A percentile compares a stretch with the other conserved stretches of the same genome.
phyloP scores from a whole-genome alignment of 2,113 vertebrate genomes.

The Hydrolagus affinis region DNA sequence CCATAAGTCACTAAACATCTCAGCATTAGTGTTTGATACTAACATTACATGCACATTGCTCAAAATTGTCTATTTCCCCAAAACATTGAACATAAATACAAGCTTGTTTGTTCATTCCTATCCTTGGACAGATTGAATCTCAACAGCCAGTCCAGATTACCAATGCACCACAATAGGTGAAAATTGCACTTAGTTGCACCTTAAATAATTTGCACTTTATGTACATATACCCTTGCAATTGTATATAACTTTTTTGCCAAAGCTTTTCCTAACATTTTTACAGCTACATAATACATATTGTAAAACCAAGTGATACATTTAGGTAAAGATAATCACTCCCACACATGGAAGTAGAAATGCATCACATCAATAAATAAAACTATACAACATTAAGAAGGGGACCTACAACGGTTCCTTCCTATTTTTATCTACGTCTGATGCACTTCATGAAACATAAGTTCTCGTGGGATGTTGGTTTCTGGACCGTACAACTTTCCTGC shows the following conservation, averaged over 20 bases:
- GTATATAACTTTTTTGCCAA: neutral
- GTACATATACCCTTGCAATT: slow-evolving; percentile 13
- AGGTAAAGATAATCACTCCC: slow-evolving; percentile 14
- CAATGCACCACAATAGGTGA: slow-evolving; percentile 23
- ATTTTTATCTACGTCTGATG: slow-evolving; percentile 68
- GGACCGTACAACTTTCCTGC: slow-evolving; percentile 69
- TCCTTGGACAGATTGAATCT: neutral
- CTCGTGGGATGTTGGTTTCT: slow-evolving; percentile 77
- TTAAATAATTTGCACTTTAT: slow-evolving; percentile 32
- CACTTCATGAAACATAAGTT: slow-evolving; percentile 84
- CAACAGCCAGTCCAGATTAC: slow-evolving; percentile 9
- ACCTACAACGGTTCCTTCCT: slow-evolving; percentile 25
- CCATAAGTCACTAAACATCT: neutral
- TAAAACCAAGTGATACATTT: slow-evolving; percentile 28
- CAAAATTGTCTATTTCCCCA: neutral
- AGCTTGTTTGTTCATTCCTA: neutral
- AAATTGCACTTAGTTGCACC: slow-evolving; percentile 40
- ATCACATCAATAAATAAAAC: slow-evolving; percentile 29
- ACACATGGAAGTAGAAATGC: slow-evolving; percentile 8
- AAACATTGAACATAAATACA: neutral
- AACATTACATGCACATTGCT: neutral
- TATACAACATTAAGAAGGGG: slow-evolving; percentile 28
- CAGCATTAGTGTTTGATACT: slow-evolving; percentile 20
- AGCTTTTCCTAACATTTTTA: neutral
- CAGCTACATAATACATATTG: neutral